Evolutionary conservation across 2,888 invertebrate genomes (phyloP).

Genomic region (Blomia tropicalis): DNA sequence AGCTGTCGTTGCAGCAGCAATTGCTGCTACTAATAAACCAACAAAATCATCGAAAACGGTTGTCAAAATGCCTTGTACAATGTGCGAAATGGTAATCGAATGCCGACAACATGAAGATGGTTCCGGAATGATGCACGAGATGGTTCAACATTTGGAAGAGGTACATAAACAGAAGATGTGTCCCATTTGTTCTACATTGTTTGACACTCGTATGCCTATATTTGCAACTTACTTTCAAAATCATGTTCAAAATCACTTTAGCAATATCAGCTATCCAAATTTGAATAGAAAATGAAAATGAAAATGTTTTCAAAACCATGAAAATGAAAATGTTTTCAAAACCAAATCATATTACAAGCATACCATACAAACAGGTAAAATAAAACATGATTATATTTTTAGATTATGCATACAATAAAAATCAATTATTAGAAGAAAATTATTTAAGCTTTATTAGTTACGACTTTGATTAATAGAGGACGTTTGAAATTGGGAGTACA

Average conservation of each 20-base stretch:
- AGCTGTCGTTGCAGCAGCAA: too few relatives aligned
- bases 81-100: conserved; percentile 11
- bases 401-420: too few relatives aligned
- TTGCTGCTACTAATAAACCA: neutral
- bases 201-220: conserved; percentile 20
- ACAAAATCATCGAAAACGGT: neutral
- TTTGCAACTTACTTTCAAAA: conserved; percentile 16
- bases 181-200: conserved; percentile 21
- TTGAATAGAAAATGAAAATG: neutral
- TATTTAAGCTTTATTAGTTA: too few relatives aligned
- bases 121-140: conserved; percentile 7
- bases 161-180: conserved; percentile 22
- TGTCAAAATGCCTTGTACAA: conserved; percentile 2
- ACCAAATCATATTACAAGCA: too few relatives aligned
- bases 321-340: too few relatives aligned
- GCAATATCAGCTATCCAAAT: conserved; percentile 7
- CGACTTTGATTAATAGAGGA: too few relatives aligned
- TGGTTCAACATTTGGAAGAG: conserved; percentile 21
- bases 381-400: too few relatives aligned
- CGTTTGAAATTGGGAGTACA: too few relatives aligned
- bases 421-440: too few relatives aligned
- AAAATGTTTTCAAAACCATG: too few relatives aligned
- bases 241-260: conserved; percentile 24
- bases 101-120: conserved; percentile 1
- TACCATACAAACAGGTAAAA: too few relatives aligned